These are phyloP conservation scores for Ptilonorhynchus violaceus DNA, from an alignment of 2,113 vertebrate genomes.

Conservation along the genomic window DNA sequence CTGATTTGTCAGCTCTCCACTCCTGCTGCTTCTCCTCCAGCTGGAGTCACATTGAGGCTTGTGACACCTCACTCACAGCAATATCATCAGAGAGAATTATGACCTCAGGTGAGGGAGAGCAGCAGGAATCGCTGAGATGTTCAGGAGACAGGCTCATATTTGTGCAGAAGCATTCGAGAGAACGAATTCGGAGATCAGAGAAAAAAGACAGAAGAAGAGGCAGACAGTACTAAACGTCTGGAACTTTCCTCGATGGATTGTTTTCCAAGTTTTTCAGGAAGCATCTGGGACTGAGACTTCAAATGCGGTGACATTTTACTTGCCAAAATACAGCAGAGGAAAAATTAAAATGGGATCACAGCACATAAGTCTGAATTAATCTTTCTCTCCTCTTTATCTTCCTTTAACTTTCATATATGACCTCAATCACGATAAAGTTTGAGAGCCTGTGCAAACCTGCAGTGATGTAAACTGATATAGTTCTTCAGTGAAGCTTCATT, in stretches of 20 bases:
- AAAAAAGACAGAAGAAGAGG: background rate
- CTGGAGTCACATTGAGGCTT: background rate
- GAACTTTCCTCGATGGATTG: background rate
- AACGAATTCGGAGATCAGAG: background rate
- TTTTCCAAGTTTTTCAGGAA: background rate
- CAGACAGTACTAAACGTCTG: background rate
- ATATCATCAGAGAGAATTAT: background rate
- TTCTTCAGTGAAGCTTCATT: constrained; percentile 12
- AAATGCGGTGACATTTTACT: background rate
- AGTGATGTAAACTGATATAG: background rate
- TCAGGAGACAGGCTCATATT: background rate
- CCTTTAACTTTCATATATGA: background rate
- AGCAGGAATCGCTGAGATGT: background rate
- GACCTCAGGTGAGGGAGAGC: background rate
- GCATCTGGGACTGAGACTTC: background rate
- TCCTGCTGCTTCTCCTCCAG: background rate
- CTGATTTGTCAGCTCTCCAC: background rate
- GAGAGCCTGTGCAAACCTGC: background rate
- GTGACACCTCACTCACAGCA: background rate
- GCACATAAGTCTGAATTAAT: background rate
- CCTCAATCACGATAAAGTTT: background rate
- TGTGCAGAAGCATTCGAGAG: background rate
- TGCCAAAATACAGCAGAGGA: background rate
- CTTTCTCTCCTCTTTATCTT: background rate
- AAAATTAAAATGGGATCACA: background rate